These are phyloP conservation scores for Pyrgilauda ruficollis DNA, from an alignment of 2,113 vertebrate genomes.

Conservation along the genomic window DNA sequence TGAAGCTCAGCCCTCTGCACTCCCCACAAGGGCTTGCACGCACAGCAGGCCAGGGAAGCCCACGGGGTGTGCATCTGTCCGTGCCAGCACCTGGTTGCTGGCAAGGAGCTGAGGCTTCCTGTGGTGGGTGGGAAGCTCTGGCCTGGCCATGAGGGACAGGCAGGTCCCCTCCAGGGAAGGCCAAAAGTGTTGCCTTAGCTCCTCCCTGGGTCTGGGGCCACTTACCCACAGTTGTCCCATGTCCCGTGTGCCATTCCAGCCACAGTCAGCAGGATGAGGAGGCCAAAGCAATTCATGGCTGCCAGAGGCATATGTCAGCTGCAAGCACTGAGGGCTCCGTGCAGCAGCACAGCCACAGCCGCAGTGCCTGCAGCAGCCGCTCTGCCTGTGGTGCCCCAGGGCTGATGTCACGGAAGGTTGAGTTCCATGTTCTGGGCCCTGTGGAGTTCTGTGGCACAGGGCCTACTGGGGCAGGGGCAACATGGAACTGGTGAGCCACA, in stretches of 20 bases:
- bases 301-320: background rate
- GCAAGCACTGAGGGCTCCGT: background rate
- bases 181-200: background rate
- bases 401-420: background rate
- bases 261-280: background rate
- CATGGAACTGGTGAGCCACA: fast-evolving
- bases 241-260: fast-evolving
- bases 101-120: background rate
- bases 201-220: background rate
- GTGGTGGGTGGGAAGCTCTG: background rate
- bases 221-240: background rate
- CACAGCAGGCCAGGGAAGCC: background rate
- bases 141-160: background rate
- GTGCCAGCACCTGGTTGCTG: background rate
- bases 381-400: background rate
- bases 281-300: background rate
- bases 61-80: fast-evolving
- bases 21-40: background rate
- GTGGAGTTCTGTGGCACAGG: background rate
- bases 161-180: background rate
- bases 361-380: fast-evolving
- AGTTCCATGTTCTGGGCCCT: background rate
- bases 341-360: background rate
- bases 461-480: too few species aligned
- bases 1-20: background rate